These are phyloP conservation scores for Anguilla obscura DNA, from an alignment of 2,797 vertebrate species.

Conservation along the genomic window DNA sequence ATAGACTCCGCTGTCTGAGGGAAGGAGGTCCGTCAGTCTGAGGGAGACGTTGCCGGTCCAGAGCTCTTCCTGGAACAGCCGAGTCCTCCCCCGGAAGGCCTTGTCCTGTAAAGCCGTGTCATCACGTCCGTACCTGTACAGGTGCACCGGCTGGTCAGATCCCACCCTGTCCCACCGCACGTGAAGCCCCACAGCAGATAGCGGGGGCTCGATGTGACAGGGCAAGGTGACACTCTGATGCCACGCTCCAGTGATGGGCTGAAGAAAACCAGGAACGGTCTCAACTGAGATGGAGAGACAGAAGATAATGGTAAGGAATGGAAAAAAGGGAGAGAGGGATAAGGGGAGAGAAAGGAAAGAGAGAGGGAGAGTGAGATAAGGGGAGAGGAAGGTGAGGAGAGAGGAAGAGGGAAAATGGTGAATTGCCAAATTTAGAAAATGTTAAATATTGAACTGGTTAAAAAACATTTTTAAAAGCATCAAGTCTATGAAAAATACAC, in stretches of 20 bases:
- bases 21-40: not conserved
- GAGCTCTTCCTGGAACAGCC: not conserved
- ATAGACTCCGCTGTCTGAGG: slow-evolving; percentile 8
- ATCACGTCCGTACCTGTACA: not conserved
- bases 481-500: not conserved
- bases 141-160: not conserved
- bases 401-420: not conserved
- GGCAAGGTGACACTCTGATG: slow-evolving; percentile 17
- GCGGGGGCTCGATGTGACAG: not conserved
- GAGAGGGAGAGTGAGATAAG: not conserved
- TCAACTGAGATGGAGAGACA: slow-evolving; percentile 6
- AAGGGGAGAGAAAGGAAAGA: not conserved
- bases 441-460: not conserved
- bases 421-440: not conserved
- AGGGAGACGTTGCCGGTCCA: not conserved
- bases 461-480: not conserved
- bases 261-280: not conserved
- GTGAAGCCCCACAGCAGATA: not conserved
- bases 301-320: not conserved
- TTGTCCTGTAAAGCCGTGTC: not conserved
- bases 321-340: not conserved
- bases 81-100: not conserved
- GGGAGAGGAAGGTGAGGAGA: not conserved
- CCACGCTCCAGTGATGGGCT: slow-evolving; percentile 17
- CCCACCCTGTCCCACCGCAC: not conserved